These are phyloP conservation scores for Polypterus bichir DNA, from an alignment of 2,113 vertebrate species.

Conservation along the genomic window DNA sequence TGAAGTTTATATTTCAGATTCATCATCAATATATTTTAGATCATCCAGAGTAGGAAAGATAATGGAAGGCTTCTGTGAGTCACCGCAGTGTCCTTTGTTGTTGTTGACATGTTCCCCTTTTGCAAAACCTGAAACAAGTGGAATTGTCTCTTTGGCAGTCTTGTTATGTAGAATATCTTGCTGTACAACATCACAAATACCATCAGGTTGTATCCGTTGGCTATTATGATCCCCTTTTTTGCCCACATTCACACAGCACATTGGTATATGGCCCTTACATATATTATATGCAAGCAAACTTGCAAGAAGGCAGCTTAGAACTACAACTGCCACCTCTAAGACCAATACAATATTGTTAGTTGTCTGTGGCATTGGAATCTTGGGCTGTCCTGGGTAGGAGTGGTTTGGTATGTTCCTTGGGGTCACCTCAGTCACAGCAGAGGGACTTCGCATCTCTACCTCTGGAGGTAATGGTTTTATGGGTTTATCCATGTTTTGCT, in stretches of 20 bases:
- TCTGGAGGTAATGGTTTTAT: background rate
- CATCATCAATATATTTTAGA: constrained; percentile 44
- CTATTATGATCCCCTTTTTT: background rate
- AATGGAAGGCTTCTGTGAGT: constrained; percentile 32
- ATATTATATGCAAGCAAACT: constrained; percentile 42
- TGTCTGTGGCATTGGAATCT: background rate
- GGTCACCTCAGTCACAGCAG: background rate
- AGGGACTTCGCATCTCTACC: background rate
- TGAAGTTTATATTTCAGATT: constrained; percentile 45
- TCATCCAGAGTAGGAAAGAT: constrained; percentile 36
- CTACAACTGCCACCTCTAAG: constrained; percentile 29
- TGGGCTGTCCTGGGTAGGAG: background rate
- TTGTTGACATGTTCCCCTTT: background rate
- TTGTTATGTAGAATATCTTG: constrained; percentile 12
- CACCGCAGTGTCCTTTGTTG: constrained; percentile 37
- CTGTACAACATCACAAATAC: constrained; percentile 19
- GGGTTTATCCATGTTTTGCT: constrained; percentile 8
- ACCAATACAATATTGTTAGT: constrained; percentile 13
- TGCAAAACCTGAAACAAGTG: constrained; percentile 4
- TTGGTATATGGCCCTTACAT: constrained; percentile 33
- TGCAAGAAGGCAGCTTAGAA: constrained; percentile 31
- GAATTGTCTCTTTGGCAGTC: background rate
- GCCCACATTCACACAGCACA: constrained; percentile 21
- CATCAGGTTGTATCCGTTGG: background rate
- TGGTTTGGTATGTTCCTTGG: background rate